Evolutionary conservation across 2,888 invertebrate species (phyloP).

Genomic region (Chironomus riparius): DNA sequence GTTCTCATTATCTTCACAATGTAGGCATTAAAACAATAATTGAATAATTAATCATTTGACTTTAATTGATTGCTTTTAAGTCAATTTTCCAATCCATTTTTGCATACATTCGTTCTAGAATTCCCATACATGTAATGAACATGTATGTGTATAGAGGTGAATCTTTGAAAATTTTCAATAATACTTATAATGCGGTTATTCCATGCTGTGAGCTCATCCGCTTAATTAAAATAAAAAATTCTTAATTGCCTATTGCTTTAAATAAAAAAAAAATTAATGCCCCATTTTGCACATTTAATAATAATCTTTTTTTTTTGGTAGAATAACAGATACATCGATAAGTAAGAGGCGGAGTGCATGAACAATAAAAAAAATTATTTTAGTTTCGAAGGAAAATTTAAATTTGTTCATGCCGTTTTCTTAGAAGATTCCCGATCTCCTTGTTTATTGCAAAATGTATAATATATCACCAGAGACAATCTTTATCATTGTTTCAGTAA

Average conservation of each 20-base stretch:
- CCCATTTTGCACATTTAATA: not conserved
- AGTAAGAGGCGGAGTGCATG: not conserved
- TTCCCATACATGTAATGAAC: not conserved
- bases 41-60: slow-evolving; percentile 16
- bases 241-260: not conserved
- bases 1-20: not conserved
- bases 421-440: not conserved
- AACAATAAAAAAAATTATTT: not conserved
- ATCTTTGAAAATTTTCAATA: not conserved
- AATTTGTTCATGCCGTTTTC: not conserved
- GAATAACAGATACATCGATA: no score
- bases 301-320: not conserved
- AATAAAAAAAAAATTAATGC: not conserved
- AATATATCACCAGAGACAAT: not conserved
- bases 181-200: not conserved
- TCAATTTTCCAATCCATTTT: not conserved
- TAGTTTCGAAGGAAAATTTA: no score
- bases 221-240: slow-evolving; percentile 9
- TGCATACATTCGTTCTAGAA: not conserved
- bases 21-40: not conserved
- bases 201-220: slow-evolving; percentile 17
- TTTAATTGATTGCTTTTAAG: not conserved
- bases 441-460: not conserved
- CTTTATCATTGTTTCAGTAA: not conserved
- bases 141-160: not conserved